These are phyloP conservation scores for Gymnogyps californianus DNA, from an alignment of 2,113 vertebrate genomes.

Conservation along the genomic window DNA sequence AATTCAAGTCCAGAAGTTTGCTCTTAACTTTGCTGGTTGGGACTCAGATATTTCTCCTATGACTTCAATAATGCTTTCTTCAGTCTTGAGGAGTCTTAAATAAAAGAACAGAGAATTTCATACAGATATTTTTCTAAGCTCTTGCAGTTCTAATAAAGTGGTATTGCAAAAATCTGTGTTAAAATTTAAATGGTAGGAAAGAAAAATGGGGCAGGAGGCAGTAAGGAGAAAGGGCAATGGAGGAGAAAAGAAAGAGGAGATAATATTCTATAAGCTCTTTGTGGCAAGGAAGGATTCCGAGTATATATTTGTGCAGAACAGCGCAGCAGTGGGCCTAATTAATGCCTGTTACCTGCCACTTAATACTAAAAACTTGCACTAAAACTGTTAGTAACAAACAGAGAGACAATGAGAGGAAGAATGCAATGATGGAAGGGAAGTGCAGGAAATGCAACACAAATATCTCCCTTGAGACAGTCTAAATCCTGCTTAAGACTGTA, in stretches of 20 bases:
- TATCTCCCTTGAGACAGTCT: background rate
- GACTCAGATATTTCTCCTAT: background rate
- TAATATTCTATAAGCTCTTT: background rate
- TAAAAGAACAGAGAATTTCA: background rate
- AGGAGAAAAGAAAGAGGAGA: background rate
- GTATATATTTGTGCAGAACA: background rate
- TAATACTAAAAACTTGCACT: background rate
- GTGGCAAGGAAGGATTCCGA: background rate
- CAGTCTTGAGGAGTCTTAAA: background rate
- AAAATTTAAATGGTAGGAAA: background rate
- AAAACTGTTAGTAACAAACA: background rate
- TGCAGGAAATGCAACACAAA: background rate
- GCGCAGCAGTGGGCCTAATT: background rate
- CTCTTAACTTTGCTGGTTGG: background rate
- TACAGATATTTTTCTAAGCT: background rate
- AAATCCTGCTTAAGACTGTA: background rate
- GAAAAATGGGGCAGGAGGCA: background rate
- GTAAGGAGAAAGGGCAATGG: background rate
- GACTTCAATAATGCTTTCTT: background rate
- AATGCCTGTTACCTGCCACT: background rate
- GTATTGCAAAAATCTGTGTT: background rate
- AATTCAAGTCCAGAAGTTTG: background rate
- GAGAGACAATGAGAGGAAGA: background rate
- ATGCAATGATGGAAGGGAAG: background rate
- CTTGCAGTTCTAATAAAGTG: background rate